Conservation (phyloP, 2,797 vertebrate genomes). For the Sebastes hubbsi region DNA sequence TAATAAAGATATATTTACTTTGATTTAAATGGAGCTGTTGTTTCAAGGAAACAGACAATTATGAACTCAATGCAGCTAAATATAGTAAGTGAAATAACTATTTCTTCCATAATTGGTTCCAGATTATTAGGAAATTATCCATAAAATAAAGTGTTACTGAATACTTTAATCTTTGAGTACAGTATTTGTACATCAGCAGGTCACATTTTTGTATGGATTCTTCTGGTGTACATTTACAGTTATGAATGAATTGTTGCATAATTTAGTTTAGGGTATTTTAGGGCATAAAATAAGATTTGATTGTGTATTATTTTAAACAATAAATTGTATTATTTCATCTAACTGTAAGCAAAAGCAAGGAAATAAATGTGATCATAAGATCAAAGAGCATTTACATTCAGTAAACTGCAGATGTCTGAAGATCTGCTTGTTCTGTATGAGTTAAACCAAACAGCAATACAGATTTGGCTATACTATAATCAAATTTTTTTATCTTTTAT, state of each 20-base stretch:
- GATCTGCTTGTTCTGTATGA: no score
- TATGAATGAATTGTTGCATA: neutral
- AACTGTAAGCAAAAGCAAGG: neutral
- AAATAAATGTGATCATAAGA: neutral
- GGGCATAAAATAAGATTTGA: neutral
- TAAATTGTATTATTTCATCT: neutral
- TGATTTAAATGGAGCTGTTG: neutral
- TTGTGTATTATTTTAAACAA: no score
- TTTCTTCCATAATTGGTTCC: neutral
- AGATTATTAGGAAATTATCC: neutral
- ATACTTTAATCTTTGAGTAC: neutral
- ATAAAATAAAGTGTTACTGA: neutral
- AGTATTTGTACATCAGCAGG: neutral
- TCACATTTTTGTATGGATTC: neutral
- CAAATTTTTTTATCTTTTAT: neutral
- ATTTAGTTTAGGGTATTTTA: neutral
- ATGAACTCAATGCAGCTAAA: neutral
- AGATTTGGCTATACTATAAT: neutral
- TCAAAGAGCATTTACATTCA: neutral
- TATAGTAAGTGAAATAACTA: neutral
- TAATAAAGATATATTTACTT: neutral
- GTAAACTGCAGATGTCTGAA: neutral
- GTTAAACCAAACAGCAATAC: neutral
- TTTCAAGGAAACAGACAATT: neutral
- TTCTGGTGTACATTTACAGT: neutral